A percentile compares a stretch with the other conserved stretches of the same genome.
phyloP scores from a whole-genome alignment of 2,888 invertebrate genomes.

The Gibbula magus region DNA sequence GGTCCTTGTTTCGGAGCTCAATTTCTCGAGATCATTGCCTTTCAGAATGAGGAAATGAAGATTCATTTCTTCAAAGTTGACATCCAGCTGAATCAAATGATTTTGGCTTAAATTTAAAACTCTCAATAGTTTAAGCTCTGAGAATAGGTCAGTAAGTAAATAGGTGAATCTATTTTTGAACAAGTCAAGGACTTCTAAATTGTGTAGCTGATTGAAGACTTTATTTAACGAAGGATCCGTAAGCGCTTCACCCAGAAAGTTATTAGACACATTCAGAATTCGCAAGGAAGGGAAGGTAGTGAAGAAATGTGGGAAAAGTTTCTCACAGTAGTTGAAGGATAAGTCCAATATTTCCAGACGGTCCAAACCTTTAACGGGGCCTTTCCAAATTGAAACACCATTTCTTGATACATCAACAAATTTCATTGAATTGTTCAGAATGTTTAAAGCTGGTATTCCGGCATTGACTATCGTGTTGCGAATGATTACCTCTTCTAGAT shows the following conservation, averaged over 20 bases:
- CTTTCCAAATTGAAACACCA: neutral
- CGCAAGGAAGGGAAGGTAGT: neutral
- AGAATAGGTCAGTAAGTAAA: neutral
- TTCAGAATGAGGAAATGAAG: neutral
- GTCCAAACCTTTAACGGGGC: neutral
- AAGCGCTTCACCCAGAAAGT: neutral
- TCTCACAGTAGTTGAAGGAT: neutral
- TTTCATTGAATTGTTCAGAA: neutral
- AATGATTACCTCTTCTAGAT: neutral
- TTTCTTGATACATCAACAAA: neutral
- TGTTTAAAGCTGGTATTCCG: neutral
- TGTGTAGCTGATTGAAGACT: neutral
- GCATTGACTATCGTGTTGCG: neutral
- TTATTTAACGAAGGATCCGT: neutral
- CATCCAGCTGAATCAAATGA: neutral
- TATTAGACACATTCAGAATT: neutral
- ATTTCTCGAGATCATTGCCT: neutral
- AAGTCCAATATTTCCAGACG: neutral
- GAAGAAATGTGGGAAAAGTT: neutral
- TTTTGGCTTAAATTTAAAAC: neutral
- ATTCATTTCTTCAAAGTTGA: neutral
- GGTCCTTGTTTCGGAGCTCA: neutral
- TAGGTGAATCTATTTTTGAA: neutral
- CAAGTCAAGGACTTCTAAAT: neutral
- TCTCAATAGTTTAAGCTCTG: neutral